Evolutionary conservation across 2,113 vertebrate genomes (phyloP), one percentile per base, ranked within the genome.

Genomic region (Sylvietta virens): DNA sequence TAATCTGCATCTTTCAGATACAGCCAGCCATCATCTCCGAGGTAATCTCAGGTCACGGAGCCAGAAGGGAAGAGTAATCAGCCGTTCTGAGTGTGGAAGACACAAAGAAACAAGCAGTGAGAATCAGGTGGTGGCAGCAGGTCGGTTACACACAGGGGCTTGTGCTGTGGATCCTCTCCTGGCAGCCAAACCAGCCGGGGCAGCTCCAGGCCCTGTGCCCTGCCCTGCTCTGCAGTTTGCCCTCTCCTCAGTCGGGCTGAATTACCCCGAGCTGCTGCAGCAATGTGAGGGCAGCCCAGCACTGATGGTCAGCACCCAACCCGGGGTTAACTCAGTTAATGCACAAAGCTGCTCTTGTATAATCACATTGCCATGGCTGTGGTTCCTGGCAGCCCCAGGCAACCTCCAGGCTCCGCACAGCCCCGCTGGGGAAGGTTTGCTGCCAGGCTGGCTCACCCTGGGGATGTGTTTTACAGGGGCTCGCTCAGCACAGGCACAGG

Each of bases 81-180:
- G 96, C 88, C 82, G 19, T 93, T 95, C 92, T 94, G 95, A 95
- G 95, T 90, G 95, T 93, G 96, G 96, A 96, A 96, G 94, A 94
- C 96, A 94, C 95, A 88, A 96, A 97, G 94, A 94, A 95, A 97
- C 76, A 97, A 77, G 94, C 95, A 94, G 95, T 95, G 81, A 97
- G 95, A 95, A 95, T 93, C 40, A 78, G 85, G 3, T 0, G 84
- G 87, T 91, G 6, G 7, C n/a, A 71, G 84, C 51, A 86, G 86
- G 83, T 44, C 66, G 0, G 0, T 66, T 22, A 70, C 2, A 74
- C 62, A 14, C 78, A 48, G 37, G 40, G 61, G 39, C 2, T 4
- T 22, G 58, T 37, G 82, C 39, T 42, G 4, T n/a, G 42, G 0
- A n/a, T 16, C 56, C 62, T 18, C 22, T 33, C 45, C 54, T 3